These are phyloP conservation scores for Mesochorus sp. DNA, from an alignment of 2,888 invertebrate species.

Conservation along the genomic window DNA sequence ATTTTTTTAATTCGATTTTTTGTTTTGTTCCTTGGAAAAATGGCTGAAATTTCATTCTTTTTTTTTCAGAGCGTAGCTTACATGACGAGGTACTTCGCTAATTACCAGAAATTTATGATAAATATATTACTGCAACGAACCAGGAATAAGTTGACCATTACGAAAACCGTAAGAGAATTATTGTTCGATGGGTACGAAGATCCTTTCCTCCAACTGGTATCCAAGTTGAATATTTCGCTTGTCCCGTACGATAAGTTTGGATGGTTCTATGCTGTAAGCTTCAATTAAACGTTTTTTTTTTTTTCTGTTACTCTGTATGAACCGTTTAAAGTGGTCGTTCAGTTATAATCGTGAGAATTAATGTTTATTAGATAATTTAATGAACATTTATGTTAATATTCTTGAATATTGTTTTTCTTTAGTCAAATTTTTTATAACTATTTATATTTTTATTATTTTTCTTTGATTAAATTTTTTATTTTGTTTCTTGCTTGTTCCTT, in stretches of 20 bases:
- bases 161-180: constrained; percentile 87
- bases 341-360: no score
- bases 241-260: constrained; percentile 92
- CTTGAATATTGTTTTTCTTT: neutral
- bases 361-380: neutral
- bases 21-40: no score
- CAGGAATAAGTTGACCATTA: constrained; percentile 84
- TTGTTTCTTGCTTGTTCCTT: constrained; percentile 21
- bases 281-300: constrained; percentile 77
- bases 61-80: constrained; percentile 86
- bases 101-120: constrained; percentile 82
- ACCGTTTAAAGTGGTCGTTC: no score
- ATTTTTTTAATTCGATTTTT: no score
- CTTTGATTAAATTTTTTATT: no score
- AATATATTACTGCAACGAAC: no score
- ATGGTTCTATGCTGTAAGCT: constrained; percentile 91
- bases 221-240: constrained; percentile 83
- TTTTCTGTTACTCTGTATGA: no score
- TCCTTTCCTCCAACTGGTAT: constrained; percentile 85
- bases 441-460: no score
- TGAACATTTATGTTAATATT: neutral
- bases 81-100: constrained; percentile 83
- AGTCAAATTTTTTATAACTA: neutral
- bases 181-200: constrained; percentile 93
- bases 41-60: no score